Percentiles rank a stretch among this genome's conserved stretches.
Conservation (phyloP, 2,113 vertebrate genomes). For the Pachyramphus minor region DNA sequence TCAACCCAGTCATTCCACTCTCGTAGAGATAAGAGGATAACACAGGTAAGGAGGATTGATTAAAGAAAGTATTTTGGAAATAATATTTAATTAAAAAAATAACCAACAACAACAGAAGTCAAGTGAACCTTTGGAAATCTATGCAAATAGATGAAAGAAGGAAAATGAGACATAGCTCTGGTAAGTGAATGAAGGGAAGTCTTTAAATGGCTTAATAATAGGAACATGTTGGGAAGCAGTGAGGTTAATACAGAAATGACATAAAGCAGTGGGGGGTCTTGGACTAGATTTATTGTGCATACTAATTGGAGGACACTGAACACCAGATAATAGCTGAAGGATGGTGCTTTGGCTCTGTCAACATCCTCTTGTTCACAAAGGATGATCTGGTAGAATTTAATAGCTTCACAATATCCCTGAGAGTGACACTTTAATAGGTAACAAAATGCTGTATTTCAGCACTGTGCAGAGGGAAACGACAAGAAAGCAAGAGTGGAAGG, state of each 20-base stretch:
- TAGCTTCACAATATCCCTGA: constrained; percentile 52
- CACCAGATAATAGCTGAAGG: constrained; percentile 69
- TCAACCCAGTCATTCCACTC: constrained; percentile 46
- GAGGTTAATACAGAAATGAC: constrained; percentile 75
- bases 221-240: constrained; percentile 71
- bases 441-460: constrained; percentile 53
- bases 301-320: constrained; percentile 75
- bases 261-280: constrained; percentile 71
- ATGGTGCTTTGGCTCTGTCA: constrained; percentile 60
- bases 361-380: constrained; percentile 69
- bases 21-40: constrained; percentile 22
- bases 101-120: neutral
- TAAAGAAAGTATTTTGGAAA: neutral
- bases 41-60: neutral
- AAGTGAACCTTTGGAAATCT: constrained; percentile 44
- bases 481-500: constrained; percentile 44
- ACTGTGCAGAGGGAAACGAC: neutral
- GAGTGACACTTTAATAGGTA: constrained; percentile 58
- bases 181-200: constrained; percentile 56
- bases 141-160: constrained; percentile 49
- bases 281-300: constrained; percentile 63
- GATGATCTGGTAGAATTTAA: constrained; percentile 70
- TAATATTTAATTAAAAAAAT: constrained; percentile 27
- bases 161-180: constrained; percentile 44
- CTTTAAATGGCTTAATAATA: constrained; percentile 78